Evolutionary conservation across 2,113 vertebrate species (phyloP).

Genomic region (Patagioenas fasciata): DNA sequence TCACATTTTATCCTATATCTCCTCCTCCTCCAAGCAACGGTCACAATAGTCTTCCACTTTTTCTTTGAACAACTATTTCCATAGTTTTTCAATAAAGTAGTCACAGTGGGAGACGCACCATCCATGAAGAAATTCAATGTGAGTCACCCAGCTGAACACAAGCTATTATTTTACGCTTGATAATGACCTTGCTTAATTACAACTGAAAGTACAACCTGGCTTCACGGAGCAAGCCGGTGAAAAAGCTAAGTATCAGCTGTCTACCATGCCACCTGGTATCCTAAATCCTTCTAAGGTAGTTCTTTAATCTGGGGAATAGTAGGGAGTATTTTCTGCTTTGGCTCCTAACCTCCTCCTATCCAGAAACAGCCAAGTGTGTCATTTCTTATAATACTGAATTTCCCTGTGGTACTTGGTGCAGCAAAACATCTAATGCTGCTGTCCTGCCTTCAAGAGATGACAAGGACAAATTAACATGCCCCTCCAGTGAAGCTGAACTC

Average conservation of each 20-base stretch:
- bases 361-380: slow-evolving; percentile 45
- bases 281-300: slow-evolving; percentile 35
- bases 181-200: slow-evolving; percentile 65
- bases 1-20: neutral
- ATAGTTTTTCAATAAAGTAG: neutral
- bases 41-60: neutral
- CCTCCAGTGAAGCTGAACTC: slow-evolving; percentile 35
- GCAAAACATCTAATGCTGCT: neutral
- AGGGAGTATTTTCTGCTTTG: neutral
- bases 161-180: slow-evolving; percentile 17
- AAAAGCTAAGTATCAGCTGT: slow-evolving; percentile 55
- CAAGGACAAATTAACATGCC: slow-evolving; percentile 55
- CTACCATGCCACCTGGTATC: slow-evolving; percentile 56
- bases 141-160: slow-evolving; percentile 2
- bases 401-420: slow-evolving; percentile 38
- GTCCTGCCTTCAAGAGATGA: slow-evolving; percentile 32
- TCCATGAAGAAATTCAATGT: slow-evolving; percentile 15
- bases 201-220: slow-evolving; percentile 35
- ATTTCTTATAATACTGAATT: slow-evolving; percentile 31
- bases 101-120: neutral
- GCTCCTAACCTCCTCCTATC: neutral
- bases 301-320: slow-evolving; percentile 50
- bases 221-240: slow-evolving; percentile 31
- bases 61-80: neutral
- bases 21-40: neutral